Evolutionary conservation across 2,888 invertebrate genomes (phyloP).

Genomic region (Gerris lacustris): DNA sequence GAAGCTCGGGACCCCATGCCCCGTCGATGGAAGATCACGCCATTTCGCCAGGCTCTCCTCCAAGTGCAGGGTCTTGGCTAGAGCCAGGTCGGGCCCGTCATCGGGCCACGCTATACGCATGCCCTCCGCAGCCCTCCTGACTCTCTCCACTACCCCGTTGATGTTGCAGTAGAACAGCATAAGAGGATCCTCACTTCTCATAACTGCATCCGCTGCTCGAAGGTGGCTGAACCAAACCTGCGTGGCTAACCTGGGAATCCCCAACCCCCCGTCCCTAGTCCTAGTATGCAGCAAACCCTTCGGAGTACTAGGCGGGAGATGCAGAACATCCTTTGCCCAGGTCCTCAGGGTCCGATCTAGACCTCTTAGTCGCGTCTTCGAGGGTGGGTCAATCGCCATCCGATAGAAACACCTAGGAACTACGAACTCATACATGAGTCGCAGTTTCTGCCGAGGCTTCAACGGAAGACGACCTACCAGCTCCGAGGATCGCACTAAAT

Average conservation of each 20-base stretch:
- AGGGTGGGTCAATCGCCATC: constrained; percentile 11
- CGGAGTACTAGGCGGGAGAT: constrained; percentile 2
- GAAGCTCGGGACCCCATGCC: constrained; percentile 6
- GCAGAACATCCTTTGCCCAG: constrained; percentile 8
- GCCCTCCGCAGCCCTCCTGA: constrained; percentile 1
- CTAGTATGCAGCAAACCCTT: constrained; percentile 5
- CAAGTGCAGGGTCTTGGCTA: background rate
- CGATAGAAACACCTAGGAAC: constrained; percentile 10
- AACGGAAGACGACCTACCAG: background rate
- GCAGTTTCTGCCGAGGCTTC: constrained; percentile 15
- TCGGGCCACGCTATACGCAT: background rate
- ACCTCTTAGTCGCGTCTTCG: background rate
- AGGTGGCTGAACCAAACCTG: constrained; percentile 14
- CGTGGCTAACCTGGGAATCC: background rate
- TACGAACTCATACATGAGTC: constrained; percentile 8
- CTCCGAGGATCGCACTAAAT: background rate
- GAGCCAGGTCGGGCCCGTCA: background rate
- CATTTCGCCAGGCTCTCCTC: background rate
- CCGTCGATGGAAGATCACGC: background rate
- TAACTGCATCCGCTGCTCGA: background rate
- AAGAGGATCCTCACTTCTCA: background rate
- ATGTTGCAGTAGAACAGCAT: background rate
- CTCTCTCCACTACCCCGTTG: background rate
- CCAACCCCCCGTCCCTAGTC: constrained; percentile 12
- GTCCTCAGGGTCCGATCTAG: background rate